Evolutionary conservation across 1,140 invertebrate genomes (phyloP).

Genomic region (Rhopalosiphum maidis): DNA sequence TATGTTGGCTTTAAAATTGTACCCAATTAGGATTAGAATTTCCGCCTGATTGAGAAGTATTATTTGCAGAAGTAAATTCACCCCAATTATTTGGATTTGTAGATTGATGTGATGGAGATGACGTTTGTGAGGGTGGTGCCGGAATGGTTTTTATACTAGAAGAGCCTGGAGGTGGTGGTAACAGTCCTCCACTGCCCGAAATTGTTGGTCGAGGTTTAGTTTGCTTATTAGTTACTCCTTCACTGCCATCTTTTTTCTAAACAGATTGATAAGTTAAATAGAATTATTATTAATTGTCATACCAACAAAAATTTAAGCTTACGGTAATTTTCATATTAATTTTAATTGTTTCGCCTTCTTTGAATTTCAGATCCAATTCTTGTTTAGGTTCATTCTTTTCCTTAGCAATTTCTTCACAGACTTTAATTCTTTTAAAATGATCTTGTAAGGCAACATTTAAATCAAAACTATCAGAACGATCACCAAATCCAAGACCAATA

Average conservation of each 20-base stretch:
- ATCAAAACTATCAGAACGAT: conserved; percentile 98
- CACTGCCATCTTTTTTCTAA: conserved; percentile 88
- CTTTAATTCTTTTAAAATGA: conserved; percentile 96
- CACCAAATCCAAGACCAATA: conserved; percentile 96
- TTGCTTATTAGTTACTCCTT: conserved; percentile 64
- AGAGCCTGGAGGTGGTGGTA: conserved; percentile 85
- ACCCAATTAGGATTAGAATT: conserved; percentile 60
- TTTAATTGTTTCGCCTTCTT: conserved; percentile 98
- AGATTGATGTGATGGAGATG: conserved; percentile 72
- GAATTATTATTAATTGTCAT: neutral
- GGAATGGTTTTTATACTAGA: conserved; percentile 69
- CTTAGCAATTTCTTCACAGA: conserved; percentile 86
- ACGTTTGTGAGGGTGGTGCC: conserved; percentile 69
- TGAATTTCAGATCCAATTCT: conserved; percentile 93
- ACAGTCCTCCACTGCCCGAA: conserved; percentile 68
- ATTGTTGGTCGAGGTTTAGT: conserved; percentile 70
- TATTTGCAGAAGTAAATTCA: conserved; percentile 75
- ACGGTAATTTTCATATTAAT: conserved; percentile 98
- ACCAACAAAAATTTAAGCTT: conserved; percentile 63
- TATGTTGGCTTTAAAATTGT: conserved; percentile 59
- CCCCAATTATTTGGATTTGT: conserved; percentile 69
- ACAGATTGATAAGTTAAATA: conserved; percentile 58
- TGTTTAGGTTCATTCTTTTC: conserved; percentile 79
- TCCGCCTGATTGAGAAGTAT: conserved; percentile 30
- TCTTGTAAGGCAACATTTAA: conserved; percentile 98